Conservation (phyloP, 2,113 vertebrate genomes). For the Cochlearius cochlearius region DNA sequence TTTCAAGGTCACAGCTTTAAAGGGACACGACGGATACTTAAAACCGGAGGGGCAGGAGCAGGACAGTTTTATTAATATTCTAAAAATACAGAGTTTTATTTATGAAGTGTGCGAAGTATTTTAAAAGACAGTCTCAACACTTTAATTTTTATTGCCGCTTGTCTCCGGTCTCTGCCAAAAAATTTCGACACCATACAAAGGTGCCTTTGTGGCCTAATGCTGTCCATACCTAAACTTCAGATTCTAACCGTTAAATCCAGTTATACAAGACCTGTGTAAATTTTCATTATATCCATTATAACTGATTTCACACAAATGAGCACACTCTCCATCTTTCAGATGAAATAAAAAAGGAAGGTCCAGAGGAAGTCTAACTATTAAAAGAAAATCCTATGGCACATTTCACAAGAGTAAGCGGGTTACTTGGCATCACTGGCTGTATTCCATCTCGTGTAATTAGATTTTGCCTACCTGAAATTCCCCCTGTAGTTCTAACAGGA, state of each 20-base stretch:
- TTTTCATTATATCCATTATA: slow-evolving; percentile 38
- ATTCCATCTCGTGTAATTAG: not conserved
- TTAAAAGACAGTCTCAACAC: slow-evolving; percentile 61
- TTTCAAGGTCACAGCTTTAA: slow-evolving; percentile 10
- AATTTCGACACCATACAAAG: slow-evolving; percentile 5
- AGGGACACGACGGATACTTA: not conserved
- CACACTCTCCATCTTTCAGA: slow-evolving; percentile 2
- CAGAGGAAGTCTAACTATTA: not conserved
- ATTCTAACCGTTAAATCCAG: not conserved
- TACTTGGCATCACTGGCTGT: not conserved
- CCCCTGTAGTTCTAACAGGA: not conserved
- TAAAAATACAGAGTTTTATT: slow-evolving; percentile 52
- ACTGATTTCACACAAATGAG: slow-evolving; percentile 24
- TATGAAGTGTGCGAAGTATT: slow-evolving; percentile 60
- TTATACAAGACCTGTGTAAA: slow-evolving; percentile 44
- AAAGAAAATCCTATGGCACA: not conserved
- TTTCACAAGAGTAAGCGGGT: not conserved
- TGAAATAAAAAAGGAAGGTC: slow-evolving; percentile 25
- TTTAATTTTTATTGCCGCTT: slow-evolving; percentile 65
- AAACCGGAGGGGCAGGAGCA: not conserved
- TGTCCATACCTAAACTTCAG: slow-evolving; percentile 7
- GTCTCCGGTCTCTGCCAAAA: slow-evolving; percentile 49
- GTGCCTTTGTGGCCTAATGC: slow-evolving; percentile 41
- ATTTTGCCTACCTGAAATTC: slow-evolving; percentile 35
- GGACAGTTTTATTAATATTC: slow-evolving; percentile 53